Percentiles rank a stretch among this genome's conserved stretches.
Evolutionary conservation across 2,888 invertebrate genomes (phyloP).

Genomic region (Oligia strigilis): DNA sequence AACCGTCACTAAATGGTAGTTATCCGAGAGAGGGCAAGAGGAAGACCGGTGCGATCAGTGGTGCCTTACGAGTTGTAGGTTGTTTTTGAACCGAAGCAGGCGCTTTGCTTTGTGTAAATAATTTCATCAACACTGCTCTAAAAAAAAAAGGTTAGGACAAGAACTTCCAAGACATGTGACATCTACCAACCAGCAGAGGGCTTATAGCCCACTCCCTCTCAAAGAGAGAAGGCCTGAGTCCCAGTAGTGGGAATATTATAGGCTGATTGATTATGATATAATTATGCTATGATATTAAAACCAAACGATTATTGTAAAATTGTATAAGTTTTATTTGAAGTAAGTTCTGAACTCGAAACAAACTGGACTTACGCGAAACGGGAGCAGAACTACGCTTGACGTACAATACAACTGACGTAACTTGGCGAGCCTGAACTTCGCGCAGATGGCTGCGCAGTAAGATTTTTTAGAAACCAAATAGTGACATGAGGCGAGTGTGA

Average conservation of each 20-base stretch:
- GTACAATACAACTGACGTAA: background rate
- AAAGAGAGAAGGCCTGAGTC: no score
- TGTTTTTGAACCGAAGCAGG: no score
- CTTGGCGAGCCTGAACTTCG: no score
- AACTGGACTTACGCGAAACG: constrained; percentile 25
- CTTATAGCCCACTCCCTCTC: background rate
- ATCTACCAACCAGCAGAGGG: background rate
- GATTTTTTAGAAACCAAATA: no score
- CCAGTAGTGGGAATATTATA: no score
- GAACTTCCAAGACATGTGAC: background rate
- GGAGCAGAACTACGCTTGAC: constrained; percentile 28
- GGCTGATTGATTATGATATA: no score
- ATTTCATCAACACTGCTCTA: background rate
- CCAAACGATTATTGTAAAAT: background rate
- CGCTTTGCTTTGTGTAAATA: background rate
- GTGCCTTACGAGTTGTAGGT: no score
- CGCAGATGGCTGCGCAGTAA: no score
- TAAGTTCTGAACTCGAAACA: constrained; percentile 8
- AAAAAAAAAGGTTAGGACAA: no score
- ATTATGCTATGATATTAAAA: background rate
- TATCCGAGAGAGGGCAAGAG: background rate
- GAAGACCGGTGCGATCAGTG: background rate
- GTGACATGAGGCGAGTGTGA: no score
- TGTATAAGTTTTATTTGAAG: background rate
- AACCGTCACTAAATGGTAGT: background rate